These are phyloP conservation scores for Fistularia tabacaria DNA, from an alignment of 2,797 vertebrate genomes.

Conservation along the genomic window DNA sequence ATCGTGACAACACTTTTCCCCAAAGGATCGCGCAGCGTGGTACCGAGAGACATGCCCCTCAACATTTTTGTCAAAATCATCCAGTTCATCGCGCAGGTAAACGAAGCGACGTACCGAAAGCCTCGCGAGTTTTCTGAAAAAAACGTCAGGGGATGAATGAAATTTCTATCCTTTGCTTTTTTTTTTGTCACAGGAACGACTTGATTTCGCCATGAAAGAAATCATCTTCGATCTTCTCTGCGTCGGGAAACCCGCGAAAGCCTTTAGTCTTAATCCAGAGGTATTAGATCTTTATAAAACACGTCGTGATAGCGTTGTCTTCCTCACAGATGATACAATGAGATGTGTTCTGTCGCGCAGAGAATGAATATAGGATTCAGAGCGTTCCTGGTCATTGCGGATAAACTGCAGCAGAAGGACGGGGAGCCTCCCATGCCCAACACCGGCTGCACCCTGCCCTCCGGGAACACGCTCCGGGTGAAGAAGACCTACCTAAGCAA, in stretches of 20 bases:
- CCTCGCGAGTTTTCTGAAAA: no score
- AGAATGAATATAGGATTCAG: conserved; percentile 98
- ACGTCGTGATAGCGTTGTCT: no score
- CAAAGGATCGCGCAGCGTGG: conserved; percentile 95
- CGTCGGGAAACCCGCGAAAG: conserved; percentile 79
- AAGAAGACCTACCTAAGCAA: conserved; percentile 98
- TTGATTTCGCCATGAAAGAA: conserved; percentile 84
- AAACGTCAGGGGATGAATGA: background rate
- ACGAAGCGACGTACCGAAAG: background rate
- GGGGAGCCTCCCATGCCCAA: conserved; percentile 98
- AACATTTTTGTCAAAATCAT: conserved; percentile 99
- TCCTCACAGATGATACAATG: background rate
- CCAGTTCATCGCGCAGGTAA: conserved; percentile 98
- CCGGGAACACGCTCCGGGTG: conserved; percentile 92
- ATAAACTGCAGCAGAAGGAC: conserved; percentile 96
- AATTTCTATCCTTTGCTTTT: background rate
- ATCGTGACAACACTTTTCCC: conserved; percentile 95
- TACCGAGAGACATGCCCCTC: conserved; percentile 96
- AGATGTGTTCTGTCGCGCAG: conserved; percentile 61
- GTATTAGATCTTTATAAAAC: conserved; percentile 38
- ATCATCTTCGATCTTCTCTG: conserved; percentile 81
- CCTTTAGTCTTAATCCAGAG: conserved; percentile 83
- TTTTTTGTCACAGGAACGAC: conserved; percentile 69
- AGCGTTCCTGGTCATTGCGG: conserved; percentile 95
- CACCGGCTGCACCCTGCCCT: conserved; percentile 92